Evolutionary conservation across 2,888 invertebrate genomes (phyloP), one percentile per base, ranked within the genome.

Genomic region (Callimorpha dominula): DNA sequence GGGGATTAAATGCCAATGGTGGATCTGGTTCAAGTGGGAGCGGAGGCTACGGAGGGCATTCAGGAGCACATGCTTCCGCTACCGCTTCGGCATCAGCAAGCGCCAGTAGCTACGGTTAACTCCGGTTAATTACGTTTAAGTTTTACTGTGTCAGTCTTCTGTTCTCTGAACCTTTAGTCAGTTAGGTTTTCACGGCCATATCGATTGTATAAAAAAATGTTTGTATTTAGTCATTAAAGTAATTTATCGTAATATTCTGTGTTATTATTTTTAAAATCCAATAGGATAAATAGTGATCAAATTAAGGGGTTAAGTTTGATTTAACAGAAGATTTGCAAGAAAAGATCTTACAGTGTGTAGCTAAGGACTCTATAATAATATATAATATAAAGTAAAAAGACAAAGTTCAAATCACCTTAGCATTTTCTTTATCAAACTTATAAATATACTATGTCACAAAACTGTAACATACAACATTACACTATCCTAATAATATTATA

Each of bases 81-180:
- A 92, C 86, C 57, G 94, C 93, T 3, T 85, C 88, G 7, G 92
- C 91, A 4, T 88, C 91, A 14, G 91, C 91, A 0, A 89, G 89
- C 54, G 87, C 91, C 0, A 85, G 91, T 49, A 87, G 92, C 78
- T 92, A 94, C 81, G 91, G 92, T 11, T 88, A 90, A 83, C 46
- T 31, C 4, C 1, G 15, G 17, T 7, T 65, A 65, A 54, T 65
- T 31, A 12, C 46, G 74, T 84, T 72, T 71, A 64, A 42, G 12
- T 1, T 57, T 64, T 54, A 69, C 49, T 50, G 14, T 17, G 54
- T 64, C 52, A n/a, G 4, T 12, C n/a, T 15, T 54, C 40, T 75
- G 74, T 75, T 76, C 65, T 17, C 72, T 31, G 57, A 73, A 81
- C 66, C 71, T 68, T 43, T 78, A 84, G 81, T 85, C 80, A 85